phyloP scores from a whole-genome alignment of 1,140 invertebrate genomes.

The Brachionus rotundiformis region DNA sequence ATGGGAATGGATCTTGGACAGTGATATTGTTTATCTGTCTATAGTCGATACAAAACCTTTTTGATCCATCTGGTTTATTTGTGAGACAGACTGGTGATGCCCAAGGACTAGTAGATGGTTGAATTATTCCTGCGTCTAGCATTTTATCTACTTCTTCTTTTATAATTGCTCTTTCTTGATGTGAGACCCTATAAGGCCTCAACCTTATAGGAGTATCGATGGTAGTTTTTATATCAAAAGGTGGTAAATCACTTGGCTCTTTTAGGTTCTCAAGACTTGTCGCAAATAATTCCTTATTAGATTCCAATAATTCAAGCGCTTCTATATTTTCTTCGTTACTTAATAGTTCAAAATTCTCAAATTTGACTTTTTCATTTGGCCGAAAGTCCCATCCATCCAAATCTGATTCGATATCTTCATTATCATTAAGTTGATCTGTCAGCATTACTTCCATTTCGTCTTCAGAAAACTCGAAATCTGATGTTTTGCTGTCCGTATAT shows the following conservation, averaged over 20 bases:
- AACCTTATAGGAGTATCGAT: conserved; percentile 30
- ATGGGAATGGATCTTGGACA: conserved; percentile 4
- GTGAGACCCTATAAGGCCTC: neutral
- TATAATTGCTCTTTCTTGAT: neutral
- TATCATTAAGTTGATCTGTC: neutral
- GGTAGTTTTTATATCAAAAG: conserved; percentile 6
- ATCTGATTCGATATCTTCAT: neutral
- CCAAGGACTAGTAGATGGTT: conserved; percentile 3
- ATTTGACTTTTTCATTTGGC: too few relatives aligned
- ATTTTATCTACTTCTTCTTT: conserved; percentile 25
- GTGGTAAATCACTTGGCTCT: conserved; percentile 18
- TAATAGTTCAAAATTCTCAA: too few relatives aligned
- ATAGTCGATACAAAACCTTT: conserved; percentile 65
- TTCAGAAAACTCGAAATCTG: neutral
- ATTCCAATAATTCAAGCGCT: neutral
- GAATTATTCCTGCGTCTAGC: conserved; percentile 32
- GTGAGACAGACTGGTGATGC: conserved; percentile 54
- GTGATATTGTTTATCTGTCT: conserved; percentile 53
- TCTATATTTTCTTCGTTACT: neutral
- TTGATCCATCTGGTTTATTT: conserved; percentile 65
- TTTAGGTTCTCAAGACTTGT: neutral
- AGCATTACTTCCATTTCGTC: conserved; percentile 14
- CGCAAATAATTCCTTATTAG: conserved; percentile 8
- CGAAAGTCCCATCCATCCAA: neutral
- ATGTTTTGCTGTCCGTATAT: neutral